A percentile compares a stretch with the other conserved stretches of the same genome.
Evolutionary conservation across 2,797 vertebrate genomes (phyloP).

Genomic region (Tokudaia muenninki): DNA sequence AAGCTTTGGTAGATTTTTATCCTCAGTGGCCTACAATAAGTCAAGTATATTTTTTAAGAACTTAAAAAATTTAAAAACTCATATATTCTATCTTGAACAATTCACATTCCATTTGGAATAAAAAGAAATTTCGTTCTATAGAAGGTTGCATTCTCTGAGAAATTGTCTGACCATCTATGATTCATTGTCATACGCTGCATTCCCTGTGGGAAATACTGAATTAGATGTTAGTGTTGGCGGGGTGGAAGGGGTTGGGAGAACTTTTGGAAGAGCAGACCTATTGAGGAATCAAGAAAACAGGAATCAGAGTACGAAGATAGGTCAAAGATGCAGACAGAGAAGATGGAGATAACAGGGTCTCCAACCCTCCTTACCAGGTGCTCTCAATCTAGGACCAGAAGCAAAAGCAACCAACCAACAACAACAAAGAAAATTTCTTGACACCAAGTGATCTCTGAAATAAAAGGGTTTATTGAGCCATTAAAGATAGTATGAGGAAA

Average conservation of each 20-base stretch:
- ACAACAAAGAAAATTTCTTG: not conserved
- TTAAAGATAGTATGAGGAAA: not conserved
- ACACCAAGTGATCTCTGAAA: not conserved
- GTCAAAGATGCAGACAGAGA: not conserved
- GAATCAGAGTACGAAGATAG: not conserved
- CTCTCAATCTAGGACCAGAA: not conserved
- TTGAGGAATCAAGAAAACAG: not conserved
- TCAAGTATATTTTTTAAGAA: slow-evolving; percentile 36
- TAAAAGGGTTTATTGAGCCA: not conserved
- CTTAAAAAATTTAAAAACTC: not conserved
- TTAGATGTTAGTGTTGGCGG: not conserved
- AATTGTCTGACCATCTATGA: not conserved
- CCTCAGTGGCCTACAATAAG: not conserved
- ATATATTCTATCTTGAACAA: not conserved
- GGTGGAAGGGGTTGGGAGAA: fast-evolving
- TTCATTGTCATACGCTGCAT: not conserved
- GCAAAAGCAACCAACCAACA: not conserved
- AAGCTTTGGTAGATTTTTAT: not conserved
- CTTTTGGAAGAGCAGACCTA: not conserved
- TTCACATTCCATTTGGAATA: not conserved
- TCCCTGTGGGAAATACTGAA: not conserved
- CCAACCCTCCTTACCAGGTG: not conserved
- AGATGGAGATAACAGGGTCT: not conserved
- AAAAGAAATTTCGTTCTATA: slow-evolving; percentile 3
- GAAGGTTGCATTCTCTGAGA: not conserved